Conservation (phyloP, 2,888 invertebrate species). For the Tachina fera region DNA sequence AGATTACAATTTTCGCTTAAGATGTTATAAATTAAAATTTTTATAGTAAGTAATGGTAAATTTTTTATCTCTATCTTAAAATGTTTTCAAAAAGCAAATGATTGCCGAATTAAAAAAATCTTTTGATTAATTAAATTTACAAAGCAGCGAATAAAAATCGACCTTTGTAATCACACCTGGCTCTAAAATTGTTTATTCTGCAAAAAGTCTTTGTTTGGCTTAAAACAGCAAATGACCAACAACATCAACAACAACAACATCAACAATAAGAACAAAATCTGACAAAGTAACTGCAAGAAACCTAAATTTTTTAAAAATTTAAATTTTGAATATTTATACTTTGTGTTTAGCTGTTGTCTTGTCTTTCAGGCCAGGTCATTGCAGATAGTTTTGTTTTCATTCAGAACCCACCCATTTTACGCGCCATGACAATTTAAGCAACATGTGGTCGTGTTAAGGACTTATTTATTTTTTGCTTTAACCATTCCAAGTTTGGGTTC, state of each 20-base stretch:
- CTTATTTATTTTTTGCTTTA: slow-evolving; percentile 32
- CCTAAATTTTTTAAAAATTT: slow-evolving; percentile 46
- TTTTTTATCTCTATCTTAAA: slow-evolving; percentile 42
- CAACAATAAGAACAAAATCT: slow-evolving; percentile 15
- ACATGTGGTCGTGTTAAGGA: slow-evolving; percentile 70
- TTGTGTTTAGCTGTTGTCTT: slow-evolving; percentile 17
- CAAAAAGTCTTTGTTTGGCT: slow-evolving; percentile 60
- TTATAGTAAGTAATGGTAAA: neutral
- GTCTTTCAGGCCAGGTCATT: slow-evolving; percentile 57
- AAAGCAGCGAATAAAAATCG: slow-evolving; percentile 27
- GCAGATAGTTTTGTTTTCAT: slow-evolving; percentile 51
- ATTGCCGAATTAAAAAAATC: slow-evolving; percentile 55
- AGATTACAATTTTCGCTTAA: neutral
- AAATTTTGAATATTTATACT: slow-evolving; percentile 43
- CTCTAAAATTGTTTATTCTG: slow-evolving; percentile 36
- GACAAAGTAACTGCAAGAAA: slow-evolving; percentile 46
- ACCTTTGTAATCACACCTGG: slow-evolving; percentile 72
- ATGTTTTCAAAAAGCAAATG: slow-evolving; percentile 20
- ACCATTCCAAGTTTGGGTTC: slow-evolving; percentile 49
- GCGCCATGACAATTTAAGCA: slow-evolving; percentile 67
- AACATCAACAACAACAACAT: too few species aligned
- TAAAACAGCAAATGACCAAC: slow-evolving; percentile 34
- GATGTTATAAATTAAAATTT: slow-evolving; percentile 29
- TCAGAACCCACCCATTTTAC: slow-evolving; percentile 70
- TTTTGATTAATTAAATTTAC: slow-evolving; percentile 57